Conservation (phyloP, 2,113 vertebrate genomes). For the Hippotragus niger region DNA sequence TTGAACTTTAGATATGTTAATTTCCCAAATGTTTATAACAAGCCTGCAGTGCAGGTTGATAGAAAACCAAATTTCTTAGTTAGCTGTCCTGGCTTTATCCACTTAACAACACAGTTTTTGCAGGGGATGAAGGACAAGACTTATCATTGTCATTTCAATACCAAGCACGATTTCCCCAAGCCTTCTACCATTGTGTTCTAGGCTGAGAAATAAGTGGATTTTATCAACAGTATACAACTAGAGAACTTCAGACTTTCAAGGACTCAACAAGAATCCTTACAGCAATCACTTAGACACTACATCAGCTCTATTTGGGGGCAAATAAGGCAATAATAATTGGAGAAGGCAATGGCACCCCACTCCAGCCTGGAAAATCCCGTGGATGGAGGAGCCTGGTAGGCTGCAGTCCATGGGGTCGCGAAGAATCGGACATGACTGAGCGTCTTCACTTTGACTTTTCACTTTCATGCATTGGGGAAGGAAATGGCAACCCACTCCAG, state of each 20-base stretch:
- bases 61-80: background rate
- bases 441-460: no score
- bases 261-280: background rate
- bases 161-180: background rate
- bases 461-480: no score
- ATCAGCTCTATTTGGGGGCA: background rate
- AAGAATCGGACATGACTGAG: no score
- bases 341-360: no score
- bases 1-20: conserved; percentile 22
- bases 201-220: background rate
- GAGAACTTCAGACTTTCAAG: background rate
- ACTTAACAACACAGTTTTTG: background rate
- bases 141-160: background rate
- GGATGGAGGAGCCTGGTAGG: no score
- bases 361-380: no score
- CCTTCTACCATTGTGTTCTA: background rate
- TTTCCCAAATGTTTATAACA: background rate
- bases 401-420: no score
- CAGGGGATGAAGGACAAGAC: background rate
- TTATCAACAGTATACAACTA: background rate
- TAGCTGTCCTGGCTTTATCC: background rate
- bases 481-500: no score
- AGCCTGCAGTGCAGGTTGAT: background rate
- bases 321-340: background rate
- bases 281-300: background rate